These are phyloP conservation scores for Elanus axillaris DNA, from an alignment of 2,113 vertebrate species.

Conservation along the genomic window DNA sequence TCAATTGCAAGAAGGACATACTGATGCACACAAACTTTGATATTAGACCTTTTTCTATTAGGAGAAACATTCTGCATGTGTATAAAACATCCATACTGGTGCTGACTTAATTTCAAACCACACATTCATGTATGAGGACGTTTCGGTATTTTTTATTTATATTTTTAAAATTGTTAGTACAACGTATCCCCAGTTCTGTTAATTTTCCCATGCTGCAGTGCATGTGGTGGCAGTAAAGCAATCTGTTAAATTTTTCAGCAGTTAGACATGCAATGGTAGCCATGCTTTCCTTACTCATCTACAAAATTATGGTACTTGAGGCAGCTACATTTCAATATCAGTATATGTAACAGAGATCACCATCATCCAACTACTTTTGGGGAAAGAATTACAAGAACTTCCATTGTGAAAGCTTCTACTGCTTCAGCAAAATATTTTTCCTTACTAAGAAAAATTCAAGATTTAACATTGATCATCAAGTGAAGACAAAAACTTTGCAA, in stretches of 20 bases:
- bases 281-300: neutral
- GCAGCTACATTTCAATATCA: neutral
- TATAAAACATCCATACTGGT: neutral
- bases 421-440: neutral
- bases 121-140: rapidly evolving
- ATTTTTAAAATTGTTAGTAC: neutral
- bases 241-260: neutral
- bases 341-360: neutral
- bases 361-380: too few relatives aligned
- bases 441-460: neutral
- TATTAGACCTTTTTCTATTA: rapidly evolving
- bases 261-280: neutral
- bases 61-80: neutral
- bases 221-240: neutral
- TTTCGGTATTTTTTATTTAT: neutral
- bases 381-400: neutral
- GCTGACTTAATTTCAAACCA: neutral
- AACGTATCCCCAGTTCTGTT: neutral
- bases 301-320: neutral
- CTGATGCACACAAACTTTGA: neutral
- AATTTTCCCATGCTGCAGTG: neutral
- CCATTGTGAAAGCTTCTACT: neutral
- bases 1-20: neutral
- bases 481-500: neutral
- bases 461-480: neutral